A percentile compares a stretch with the other conserved stretches of the same genome.
Conservation (phyloP, 2,113 vertebrate genomes). For the Rhizomys pruinosus region DNA sequence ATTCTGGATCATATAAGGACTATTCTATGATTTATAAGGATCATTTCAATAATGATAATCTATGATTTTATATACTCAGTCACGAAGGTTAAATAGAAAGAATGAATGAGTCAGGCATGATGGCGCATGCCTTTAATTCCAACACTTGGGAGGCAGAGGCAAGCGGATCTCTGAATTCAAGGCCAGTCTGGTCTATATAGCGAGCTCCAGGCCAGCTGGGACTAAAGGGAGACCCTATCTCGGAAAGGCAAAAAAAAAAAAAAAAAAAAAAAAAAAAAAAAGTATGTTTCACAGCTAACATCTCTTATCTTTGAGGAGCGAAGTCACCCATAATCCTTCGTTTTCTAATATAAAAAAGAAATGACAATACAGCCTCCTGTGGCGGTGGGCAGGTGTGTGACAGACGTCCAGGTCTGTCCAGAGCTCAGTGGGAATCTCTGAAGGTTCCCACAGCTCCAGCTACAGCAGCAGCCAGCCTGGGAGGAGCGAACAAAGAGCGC, state of each 20-base stretch:
- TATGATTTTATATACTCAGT: slow-evolving; percentile 28
- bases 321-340: neutral
- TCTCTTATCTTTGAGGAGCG: neutral
- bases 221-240: neutral
- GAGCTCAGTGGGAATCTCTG: no score
- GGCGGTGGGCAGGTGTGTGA: neutral
- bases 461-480: rapidly evolving
- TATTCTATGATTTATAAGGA: slow-evolving; percentile 15
- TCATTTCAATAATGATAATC: neutral
- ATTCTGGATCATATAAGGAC: slow-evolving; percentile 1
- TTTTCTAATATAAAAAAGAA: neutral
- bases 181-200: no score
- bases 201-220: no score
- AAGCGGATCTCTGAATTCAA: neutral
- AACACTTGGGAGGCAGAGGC: neutral
- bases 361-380: neutral
- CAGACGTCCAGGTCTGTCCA: rapidly evolving
- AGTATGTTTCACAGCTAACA: neutral
- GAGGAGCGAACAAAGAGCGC: rapidly evolving
- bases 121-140: no score
- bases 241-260: neutral
- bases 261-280: neutral
- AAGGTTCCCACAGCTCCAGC: neutral
- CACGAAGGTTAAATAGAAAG: no score
- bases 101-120: no score